Base-by-base conservation (phyloP, 2,113 vertebrate species). In the human region DNA sequence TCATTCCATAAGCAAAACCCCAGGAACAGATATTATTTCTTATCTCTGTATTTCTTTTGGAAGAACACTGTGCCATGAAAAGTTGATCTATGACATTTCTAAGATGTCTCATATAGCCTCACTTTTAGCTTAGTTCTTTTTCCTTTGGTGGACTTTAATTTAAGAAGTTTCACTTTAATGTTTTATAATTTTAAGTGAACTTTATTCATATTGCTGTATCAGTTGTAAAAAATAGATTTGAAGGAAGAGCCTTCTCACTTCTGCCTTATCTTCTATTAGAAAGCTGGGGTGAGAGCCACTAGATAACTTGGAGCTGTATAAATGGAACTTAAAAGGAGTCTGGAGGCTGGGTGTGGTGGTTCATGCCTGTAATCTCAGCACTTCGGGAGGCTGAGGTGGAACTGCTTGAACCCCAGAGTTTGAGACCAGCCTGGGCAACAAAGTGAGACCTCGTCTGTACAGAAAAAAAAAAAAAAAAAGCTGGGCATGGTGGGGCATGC, bases 131-230 rank as follows among this genome's bases (percentile, higher is more conserved):
- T 83, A 35, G 27, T 45, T 72, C 57, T 87, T 92, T 84, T 83
- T 59, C 16, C 17, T 93, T 61, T 52, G 50, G 27, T 89, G 32
- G 22, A 61, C 48, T 88, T 97, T 59, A 79, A 59, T 88, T 97
- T 52, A 80, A 61, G 66, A 92, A 90, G 23, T 88, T 93, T 61
- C 43, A 27, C 90, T 96, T 95, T 96, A 85, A 85, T 84, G n/a
- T 94, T 82, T 81, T 50, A 40, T 89, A 10, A 40, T 91, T 80
- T 92, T 64, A 59, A 14, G 79, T 52, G 55, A 11, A 48, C 11
- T 48, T 73, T 83, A 48, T 66, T 86, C 48, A 23, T 86, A 83
- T 50, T 13, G 35, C 38, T 30, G 0, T 88, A 91, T 86, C 76
- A 90, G 27, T 92, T 83, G 17, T 82, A 80, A 75, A 64, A 95